Percentiles rank a stretch among this genome's conserved stretches.
Evolutionary conservation across 1,140 invertebrate species (phyloP).

Genomic region (Pygmarrhopalites habei): DNA sequence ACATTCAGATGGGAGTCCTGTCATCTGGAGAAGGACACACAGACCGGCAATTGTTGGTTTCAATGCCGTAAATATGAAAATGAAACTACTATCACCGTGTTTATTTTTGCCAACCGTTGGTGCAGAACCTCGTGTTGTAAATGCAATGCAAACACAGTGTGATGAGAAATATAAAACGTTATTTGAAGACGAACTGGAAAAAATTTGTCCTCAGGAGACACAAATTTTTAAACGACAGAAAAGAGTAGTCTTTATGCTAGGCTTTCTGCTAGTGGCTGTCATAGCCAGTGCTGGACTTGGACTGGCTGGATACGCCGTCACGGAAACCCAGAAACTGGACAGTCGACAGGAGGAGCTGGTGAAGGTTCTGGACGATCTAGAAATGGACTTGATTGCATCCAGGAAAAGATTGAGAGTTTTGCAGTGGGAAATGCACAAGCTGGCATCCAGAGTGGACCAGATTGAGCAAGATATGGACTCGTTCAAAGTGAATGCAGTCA

Average conservation of each 20-base stretch:
- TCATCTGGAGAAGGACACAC: slow-evolving; percentile 1
- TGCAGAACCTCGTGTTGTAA: background rate
- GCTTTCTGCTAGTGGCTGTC: background rate
- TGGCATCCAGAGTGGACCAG: background rate
- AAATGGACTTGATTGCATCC: background rate
- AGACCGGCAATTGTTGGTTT: background rate
- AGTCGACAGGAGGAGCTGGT: background rate
- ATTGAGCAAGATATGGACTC: background rate
- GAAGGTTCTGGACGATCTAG: background rate
- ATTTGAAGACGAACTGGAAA: background rate
- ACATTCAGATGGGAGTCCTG: background rate
- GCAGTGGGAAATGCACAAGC: too few species aligned
- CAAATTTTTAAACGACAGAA: background rate
- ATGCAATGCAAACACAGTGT: background rate
- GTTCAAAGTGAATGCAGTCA: background rate
- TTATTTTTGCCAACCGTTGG: background rate
- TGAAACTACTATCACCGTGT: slow-evolving; percentile 4
- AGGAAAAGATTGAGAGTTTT: background rate
- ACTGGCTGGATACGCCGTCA: background rate
- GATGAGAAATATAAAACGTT: background rate
- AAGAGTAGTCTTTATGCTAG: background rate
- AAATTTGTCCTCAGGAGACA: background rate
- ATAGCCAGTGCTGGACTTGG: slow-evolving; percentile 11
- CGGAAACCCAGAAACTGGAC: background rate
- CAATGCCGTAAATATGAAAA: background rate